Base-by-base conservation (phyloP, 1,140 invertebrate species). In the Drosophila santomea region DNA sequence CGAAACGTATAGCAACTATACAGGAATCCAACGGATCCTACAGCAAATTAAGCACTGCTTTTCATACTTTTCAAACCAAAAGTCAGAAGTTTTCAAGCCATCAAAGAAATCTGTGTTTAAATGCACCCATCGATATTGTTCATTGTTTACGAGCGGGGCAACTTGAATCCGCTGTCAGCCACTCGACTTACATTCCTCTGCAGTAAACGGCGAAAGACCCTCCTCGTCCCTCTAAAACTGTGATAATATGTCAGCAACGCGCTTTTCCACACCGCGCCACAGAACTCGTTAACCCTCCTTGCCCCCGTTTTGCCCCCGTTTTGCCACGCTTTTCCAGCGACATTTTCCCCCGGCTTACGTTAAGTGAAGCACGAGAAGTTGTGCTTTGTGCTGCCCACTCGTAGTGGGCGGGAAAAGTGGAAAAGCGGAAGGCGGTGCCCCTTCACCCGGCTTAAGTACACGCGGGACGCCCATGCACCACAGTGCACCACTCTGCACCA, bases 301-400 rank as follows among this genome's bases (percentile, higher is more conserved):
- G 15, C 28, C 28, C 28, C 20, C 25, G 32, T 28, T 52, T 23
- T 11, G 15, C 28, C 28, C 28, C 20, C 25, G 32, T 20, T 64
- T 60, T 45, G 36, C 23, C 54, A 12, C 23, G 28, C 28, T 32
- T 32, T 32, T 32, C 32, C 32, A 32, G 43, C 44, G n/a, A 50
- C 48, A 35, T 48, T 48, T 39, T 50, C 43, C 59, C 59, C n/a
- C 23, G 64, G 50, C 67, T 71, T 57, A 69, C 64, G 43, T 32
- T 71, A 69, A 57, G 41, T 69, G 63, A 69, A 69, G 55, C 67
- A 69, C 67, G 63, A 69, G 43, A 36, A 69, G 67, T 69, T 55
- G 35, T 38, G 41, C 64, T 71, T 48, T 69, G 62, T 47, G 38
- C 62, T 2, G 17, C 15, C 62, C 48, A 45, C 38, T 38, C 28